Conservation (phyloP, 2,888 invertebrate genomes). For the Yponomeuta cagnagella region DNA sequence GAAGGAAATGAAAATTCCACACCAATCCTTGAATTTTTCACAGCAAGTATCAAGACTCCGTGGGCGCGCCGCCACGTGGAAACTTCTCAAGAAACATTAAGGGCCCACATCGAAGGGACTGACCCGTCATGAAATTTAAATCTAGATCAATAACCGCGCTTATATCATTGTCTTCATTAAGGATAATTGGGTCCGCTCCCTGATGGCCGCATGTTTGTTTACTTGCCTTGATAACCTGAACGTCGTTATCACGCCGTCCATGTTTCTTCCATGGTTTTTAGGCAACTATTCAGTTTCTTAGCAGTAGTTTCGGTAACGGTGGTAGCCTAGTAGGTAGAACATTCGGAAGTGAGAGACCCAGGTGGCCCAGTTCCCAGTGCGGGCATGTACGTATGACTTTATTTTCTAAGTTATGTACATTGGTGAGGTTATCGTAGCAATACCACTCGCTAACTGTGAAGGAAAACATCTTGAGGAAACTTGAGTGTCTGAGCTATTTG, state of each 20-base stretch:
- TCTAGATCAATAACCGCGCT: conserved; percentile 76
- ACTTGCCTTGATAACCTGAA: conserved; percentile 35
- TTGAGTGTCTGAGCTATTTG: no score
- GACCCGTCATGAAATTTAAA: conserved; percentile 77
- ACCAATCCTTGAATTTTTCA: neutral
- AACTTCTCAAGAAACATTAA: conserved; percentile 73
- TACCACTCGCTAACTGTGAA: no score
- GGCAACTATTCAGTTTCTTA: neutral
- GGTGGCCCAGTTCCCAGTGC: no score
- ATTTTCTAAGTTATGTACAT: no score
- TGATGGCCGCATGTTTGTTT: conserved; percentile 70
- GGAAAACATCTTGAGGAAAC: no score
- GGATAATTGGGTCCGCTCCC: conserved; percentile 75
- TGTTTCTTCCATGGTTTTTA: neutral
- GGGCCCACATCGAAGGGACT: conserved; percentile 72
- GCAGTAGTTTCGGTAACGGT: no score
- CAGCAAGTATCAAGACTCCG: conserved; percentile 42
- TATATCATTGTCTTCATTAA: conserved; percentile 78
- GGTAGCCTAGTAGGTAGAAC: no score
- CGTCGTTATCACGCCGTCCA: conserved; percentile 10
- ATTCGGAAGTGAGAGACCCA: no score
- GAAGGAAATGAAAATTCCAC: no score
- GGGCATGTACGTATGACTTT: no score
- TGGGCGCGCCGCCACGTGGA: conserved; percentile 31
- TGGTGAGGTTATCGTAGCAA: no score